Conservation (phyloP, 30 jellyfish, hydroid and myxozoan genomes). For the Morbakka virulenta region DNA sequence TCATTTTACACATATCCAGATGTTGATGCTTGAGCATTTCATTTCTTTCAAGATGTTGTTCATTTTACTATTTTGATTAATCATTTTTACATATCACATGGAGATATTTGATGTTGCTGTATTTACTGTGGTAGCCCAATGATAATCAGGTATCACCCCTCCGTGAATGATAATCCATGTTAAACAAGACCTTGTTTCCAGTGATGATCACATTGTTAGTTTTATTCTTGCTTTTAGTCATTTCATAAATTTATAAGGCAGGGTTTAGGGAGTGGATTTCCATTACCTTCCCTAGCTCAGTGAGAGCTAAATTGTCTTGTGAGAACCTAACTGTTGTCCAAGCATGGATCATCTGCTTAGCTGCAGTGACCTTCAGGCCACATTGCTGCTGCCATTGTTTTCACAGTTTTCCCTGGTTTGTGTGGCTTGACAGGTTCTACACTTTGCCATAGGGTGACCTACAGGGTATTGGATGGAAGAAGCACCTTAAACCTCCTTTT, state of each 20-base stretch:
- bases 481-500: slow-evolving; percentile 18
- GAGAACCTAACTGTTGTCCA: slow-evolving; percentile 9
- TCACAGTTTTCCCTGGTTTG: neutral
- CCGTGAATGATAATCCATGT: slow-evolving; percentile 11
- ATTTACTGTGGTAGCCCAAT: slow-evolving; percentile 17
- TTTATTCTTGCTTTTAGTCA: too few species aligned
- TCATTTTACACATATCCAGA: slow-evolving; percentile 2
- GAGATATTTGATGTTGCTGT: too few species aligned
- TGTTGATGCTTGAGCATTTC: neutral
- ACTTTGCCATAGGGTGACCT: slow-evolving; percentile 16
- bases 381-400: slow-evolving; percentile 1
- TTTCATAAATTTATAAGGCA: too few species aligned
- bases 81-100: neutral
- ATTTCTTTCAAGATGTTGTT: neutral
- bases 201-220: neutral
- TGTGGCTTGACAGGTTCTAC: slow-evolving; percentile 2
- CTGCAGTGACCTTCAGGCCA: slow-evolving; percentile 1
- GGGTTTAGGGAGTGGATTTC: neutral
- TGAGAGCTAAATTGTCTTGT: neutral
- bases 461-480: neutral
- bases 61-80: slow-evolving; percentile 4
- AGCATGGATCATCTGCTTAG: slow-evolving; percentile 15
- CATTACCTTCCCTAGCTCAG: slow-evolving; percentile 14
- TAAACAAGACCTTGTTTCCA: neutral
- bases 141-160: slow-evolving; percentile 3